A percentile compares a stretch with the other conserved stretches of the same genome.
Evolutionary conservation across 2,888 invertebrate genomes (phyloP).

Genomic region (Amblyteles armatorius): DNA sequence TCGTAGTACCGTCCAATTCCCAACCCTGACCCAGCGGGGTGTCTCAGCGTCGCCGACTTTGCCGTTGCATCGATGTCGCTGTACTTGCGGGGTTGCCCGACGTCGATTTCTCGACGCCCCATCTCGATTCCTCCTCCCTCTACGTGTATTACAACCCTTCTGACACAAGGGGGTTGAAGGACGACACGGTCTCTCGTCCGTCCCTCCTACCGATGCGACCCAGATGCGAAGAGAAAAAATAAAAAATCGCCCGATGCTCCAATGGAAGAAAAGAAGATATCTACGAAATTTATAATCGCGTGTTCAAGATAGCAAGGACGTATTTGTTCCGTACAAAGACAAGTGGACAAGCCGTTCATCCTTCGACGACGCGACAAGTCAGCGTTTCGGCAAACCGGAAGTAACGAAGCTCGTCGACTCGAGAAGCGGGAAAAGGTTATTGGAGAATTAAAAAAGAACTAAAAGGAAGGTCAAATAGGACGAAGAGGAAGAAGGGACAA

Average conservation of each 20-base stretch:
- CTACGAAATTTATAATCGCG: conserved; percentile 2
- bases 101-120: conserved; percentile 46
- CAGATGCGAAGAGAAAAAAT: background rate
- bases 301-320: background rate
- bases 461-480: background rate
- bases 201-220: background rate
- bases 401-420: background rate
- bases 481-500: no score
- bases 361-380: no score
- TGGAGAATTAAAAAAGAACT: background rate
- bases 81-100: conserved; percentile 67
- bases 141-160: conserved; percentile 12
- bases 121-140: conserved; percentile 3
- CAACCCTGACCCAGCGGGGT: conserved; percentile 68
- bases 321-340: background rate
- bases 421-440: background rate
- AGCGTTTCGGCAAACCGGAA: background rate
- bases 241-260: background rate
- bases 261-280: conserved; percentile 4
- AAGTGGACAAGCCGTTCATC: no score
- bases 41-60: conserved; percentile 53
- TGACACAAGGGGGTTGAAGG: conserved; percentile 12
- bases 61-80: conserved; percentile 61
- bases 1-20: conserved; percentile 57
- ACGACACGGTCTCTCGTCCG: conserved; percentile 26